Evolutionary conservation across 1,140 invertebrate species (phyloP), one percentile per base, ranked within the genome.

Genomic region (Scaptomyza hsui): DNA sequence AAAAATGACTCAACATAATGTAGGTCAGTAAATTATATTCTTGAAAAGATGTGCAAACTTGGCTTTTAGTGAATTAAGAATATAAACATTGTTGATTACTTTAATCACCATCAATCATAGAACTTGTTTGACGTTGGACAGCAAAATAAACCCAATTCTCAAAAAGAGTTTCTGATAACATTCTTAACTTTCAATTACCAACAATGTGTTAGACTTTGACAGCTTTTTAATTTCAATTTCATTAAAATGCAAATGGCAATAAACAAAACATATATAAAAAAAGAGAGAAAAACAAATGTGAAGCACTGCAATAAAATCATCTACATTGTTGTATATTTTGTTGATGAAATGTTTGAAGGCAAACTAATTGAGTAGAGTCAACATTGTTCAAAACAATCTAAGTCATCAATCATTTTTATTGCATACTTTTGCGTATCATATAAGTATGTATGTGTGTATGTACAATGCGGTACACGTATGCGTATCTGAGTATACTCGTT

Each of bases 391-490:
- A 42, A 75, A 48, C 13, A 78, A 86, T 89, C 83, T 61, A 48
- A 61, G 78, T 60, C 61, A 85, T 85, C 80, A 85, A 86, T 86
- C 80, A 85, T 71, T 70, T 85, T 77, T 86, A 85, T 85, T 85
- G 80, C 80, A 86, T 85, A 86, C 80, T 86, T 85, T 74, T 86
- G 60, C 44, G 73, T 68, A 67, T 64, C 57, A 48, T 35, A 71
- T 55, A 26, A 16, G 57, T 56, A 76, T 52, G 68, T 64, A 60
- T 68, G 49, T 70, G 35, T 44, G 42, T 18, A 29, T 47, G 4
- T 37, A 15, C n/a, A n/a, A n/a, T 13, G 18, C 4, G 19, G 19
- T 21, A 21, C 19, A 29, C 6, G 26, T 59, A 18, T 47, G 55
- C 15, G 67, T 56, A 62, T 44, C 51, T 16, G 60, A 42, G 41